Evolutionary conservation across 2,888 invertebrate genomes (phyloP).

Genomic region (Tenthredo notha): DNA sequence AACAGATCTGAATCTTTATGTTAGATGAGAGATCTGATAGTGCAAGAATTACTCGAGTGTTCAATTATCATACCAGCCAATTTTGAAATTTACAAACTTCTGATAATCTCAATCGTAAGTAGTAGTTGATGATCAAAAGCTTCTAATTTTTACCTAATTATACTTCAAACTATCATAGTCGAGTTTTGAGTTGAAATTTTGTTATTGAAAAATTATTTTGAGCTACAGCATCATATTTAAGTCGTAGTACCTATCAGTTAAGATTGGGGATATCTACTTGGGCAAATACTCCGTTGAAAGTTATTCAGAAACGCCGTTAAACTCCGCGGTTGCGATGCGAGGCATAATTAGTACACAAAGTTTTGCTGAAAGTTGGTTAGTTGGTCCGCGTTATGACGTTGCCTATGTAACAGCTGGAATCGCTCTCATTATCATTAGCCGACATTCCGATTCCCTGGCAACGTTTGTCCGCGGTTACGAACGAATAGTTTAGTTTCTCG

Average conservation of each 20-base stretch:
- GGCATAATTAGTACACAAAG: conserved; percentile 59
- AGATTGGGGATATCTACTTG: background rate
- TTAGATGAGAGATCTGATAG: background rate
- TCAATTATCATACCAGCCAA: background rate
- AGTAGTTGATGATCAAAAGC: background rate
- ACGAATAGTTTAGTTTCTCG: conserved; percentile 39
- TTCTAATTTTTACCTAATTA: background rate
- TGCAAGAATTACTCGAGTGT: background rate
- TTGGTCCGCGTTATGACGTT: conserved; percentile 58
- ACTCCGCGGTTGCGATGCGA: conserved; percentile 13
- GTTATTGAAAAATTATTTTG: background rate
- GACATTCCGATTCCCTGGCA: conserved; percentile 55
- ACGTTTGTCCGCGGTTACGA: conserved; percentile 47
- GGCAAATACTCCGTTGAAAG: conserved; percentile 26
- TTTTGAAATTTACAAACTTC: background rate
- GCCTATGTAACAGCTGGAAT: conserved; percentile 60
- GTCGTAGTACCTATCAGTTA: background rate
- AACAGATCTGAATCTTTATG: background rate
- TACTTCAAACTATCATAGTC: background rate
- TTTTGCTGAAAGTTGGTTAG: conserved; percentile 60
- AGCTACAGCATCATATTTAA: background rate
- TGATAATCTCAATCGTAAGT: background rate
- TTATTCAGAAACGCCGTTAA: conserved; percentile 25
- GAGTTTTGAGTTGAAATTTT: background rate
- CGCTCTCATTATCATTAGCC: conserved; percentile 62